Percentiles rank a stretch among this genome's conserved stretches.
Evolutionary conservation across 2,797 vertebrate species (phyloP).

Genomic region (Spheniscus humboldti): DNA sequence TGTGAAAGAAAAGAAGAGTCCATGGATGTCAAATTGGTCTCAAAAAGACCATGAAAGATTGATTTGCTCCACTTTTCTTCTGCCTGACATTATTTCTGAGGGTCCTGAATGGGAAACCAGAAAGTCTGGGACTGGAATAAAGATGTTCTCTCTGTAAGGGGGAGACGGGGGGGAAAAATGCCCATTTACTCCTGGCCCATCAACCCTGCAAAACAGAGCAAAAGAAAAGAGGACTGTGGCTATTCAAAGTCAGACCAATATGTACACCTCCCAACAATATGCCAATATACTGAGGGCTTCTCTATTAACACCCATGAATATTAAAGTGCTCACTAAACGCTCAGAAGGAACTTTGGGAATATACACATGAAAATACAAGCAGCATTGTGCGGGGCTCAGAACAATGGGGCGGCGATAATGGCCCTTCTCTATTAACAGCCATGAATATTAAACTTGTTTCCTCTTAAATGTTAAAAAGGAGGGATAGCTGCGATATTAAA

Average conservation of each 20-base stretch:
- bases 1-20: slow-evolving; percentile 80
- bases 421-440: slow-evolving; percentile 69
- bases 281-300: slow-evolving; percentile 86
- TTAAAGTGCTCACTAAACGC: slow-evolving; percentile 80
- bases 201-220: slow-evolving; percentile 86
- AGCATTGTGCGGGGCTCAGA: slow-evolving; percentile 53
- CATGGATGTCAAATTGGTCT: slow-evolving; percentile 88
- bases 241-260: slow-evolving; percentile 80
- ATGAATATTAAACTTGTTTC: slow-evolving; percentile 73
- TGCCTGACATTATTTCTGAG: slow-evolving; percentile 84
- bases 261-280: slow-evolving; percentile 86
- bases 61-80: slow-evolving; percentile 93
- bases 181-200: slow-evolving; percentile 90
- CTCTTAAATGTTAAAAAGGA: slow-evolving; percentile 60
- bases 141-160: slow-evolving; percentile 89
- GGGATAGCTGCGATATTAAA: slow-evolving; percentile 49
- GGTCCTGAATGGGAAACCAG: slow-evolving; percentile 84
- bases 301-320: slow-evolving; percentile 95
- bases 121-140: slow-evolving; percentile 88
- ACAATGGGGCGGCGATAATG: slow-evolving; percentile 66
- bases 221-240: slow-evolving; percentile 81
- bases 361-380: slow-evolving; percentile 68
- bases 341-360: slow-evolving; percentile 58
- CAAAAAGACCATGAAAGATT: slow-evolving; percentile 91
- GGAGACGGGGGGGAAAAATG: slow-evolving; percentile 76